These are phyloP conservation scores for Caenorhabditis plicata DNA, from an alignment of 2,888 invertebrate genomes.

Conservation along the genomic window DNA sequence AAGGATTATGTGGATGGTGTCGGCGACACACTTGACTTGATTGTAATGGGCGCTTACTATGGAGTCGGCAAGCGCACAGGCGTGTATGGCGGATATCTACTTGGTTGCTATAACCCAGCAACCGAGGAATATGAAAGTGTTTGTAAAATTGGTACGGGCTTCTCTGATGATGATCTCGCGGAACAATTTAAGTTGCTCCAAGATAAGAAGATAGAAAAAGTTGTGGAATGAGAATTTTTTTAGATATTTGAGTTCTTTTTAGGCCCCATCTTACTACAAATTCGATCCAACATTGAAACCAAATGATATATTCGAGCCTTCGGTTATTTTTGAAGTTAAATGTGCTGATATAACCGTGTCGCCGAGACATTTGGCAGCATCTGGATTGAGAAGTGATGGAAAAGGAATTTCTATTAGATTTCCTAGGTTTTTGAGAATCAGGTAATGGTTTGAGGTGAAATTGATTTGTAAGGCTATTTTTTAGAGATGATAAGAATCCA, in stretches of 20 bases:
- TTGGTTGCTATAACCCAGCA: slow-evolving; percentile 87
- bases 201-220: slow-evolving; percentile 74
- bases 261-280: slow-evolving; percentile 73
- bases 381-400: slow-evolving; percentile 72
- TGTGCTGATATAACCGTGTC: slow-evolving; percentile 96
- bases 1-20: slow-evolving; percentile 89
- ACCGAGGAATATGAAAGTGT: slow-evolving; percentile 89
- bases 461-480: too few relatives aligned
- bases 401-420: slow-evolving; percentile 83
- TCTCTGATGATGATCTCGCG: slow-evolving; percentile 85
- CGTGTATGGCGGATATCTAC: slow-evolving; percentile 87
- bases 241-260: not conserved
- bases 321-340: slow-evolving; percentile 87
- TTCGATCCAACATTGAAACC: slow-evolving; percentile 77
- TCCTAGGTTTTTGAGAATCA: slow-evolving; percentile 85
- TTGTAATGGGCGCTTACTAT: slow-evolving; percentile 84
- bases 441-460: too few relatives aligned
- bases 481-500: slow-evolving; percentile 85
- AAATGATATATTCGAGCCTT: slow-evolving; percentile 86
- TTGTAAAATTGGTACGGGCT: slow-evolving; percentile 92
- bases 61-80: slow-evolving; percentile 89
- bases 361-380: slow-evolving; percentile 86
- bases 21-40: slow-evolving; percentile 92
- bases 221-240: slow-evolving; percentile 8
- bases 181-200: slow-evolving; percentile 78